Base-by-base conservation (phyloP, 1,140 invertebrate genomes). In the Anagrus nilaparvatae region DNA sequence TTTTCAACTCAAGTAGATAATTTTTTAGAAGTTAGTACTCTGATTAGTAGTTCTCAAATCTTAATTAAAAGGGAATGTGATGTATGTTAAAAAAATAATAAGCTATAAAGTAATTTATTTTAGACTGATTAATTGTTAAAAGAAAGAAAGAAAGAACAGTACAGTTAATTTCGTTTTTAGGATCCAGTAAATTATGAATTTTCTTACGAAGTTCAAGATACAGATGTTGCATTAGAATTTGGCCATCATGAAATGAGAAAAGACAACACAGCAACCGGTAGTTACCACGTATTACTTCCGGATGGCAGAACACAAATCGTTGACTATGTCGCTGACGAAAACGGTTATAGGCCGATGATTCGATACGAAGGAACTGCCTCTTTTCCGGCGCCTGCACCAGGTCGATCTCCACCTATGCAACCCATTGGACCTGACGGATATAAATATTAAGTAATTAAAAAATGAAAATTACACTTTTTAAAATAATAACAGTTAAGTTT, bases 141-240 rank as follows among this genome's bases (percentile, higher is more conserved):
- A 10, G 12, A 9, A 18, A 29, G 20, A 12, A 19, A 10, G 19
- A 27, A 27, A 12, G 18, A 25, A 13, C 37, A 13, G 23, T 39
- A 27, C n/a, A 14, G 37, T 28, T 16, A 39, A 16, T 28, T 28
- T 30, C 29, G 17, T 24, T 33, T 23, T 5, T 45, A 79, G 77
- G 70, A 78, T 43, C 76, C 77, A 27, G 75, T 74, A 5, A 78
- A 78, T 55, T 81, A 82, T 53, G 71, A 80, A 46, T 81, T 78
- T 56, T 73, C 72, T 2, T 81, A 78, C 55, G 72, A 77, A 44
- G 77, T 81, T 10, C 70, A 78, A 51, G 77, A 79, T 48, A 66
- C 67, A 5, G 56, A 47, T 0, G 65, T 67, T 2, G 75, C 69
- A 14, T 44, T 75, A 12, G 72, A 79, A 43, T 81, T 79, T 46